Percentiles rank a stretch among this genome's conserved stretches.
Evolutionary conservation across 2,113 vertebrate genomes (phyloP).

Genomic region (Channa argus): DNA sequence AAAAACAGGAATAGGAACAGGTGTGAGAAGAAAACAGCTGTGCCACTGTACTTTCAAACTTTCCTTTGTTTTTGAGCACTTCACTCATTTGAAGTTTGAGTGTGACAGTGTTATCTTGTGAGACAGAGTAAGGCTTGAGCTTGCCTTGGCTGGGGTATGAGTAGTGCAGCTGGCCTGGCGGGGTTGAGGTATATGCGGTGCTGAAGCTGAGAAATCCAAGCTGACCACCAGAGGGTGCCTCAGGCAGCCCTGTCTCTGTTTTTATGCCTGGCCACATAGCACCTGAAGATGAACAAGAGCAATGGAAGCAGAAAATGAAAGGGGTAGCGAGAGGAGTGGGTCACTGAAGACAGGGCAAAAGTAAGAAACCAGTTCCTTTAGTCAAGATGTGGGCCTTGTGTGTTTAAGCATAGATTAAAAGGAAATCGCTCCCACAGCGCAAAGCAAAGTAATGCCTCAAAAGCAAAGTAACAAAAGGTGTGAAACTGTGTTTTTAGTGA

Average conservation of each 20-base stretch:
- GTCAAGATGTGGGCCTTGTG: conserved; percentile 47
- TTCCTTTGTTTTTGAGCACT: neutral
- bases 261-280: conserved; percentile 99
- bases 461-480: conserved; percentile 47
- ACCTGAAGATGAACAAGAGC: conserved; percentile 85
- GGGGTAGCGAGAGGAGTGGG: conserved; percentile 30
- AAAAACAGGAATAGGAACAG: neutral
- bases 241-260: conserved; percentile 96
- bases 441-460: conserved; percentile 51
- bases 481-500: conserved; percentile 55
- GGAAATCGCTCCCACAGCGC: conserved; percentile 42
- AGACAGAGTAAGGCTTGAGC: conserved; percentile 61
- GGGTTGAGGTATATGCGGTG: conserved; percentile 94
- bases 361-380: conserved; percentile 37
- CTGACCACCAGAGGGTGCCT: conserved; percentile 95
- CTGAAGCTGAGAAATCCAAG: conserved; percentile 98
- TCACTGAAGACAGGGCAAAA: conserved; percentile 17
- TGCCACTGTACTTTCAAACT: conserved; percentile 10
- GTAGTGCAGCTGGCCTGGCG: conserved; percentile 94
- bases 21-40: conserved; percentile 16
- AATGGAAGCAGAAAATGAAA: conserved; percentile 69
- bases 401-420: conserved; percentile 50
- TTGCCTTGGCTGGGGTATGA: conserved; percentile 98
- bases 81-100: conserved; percentile 21
- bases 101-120: conserved; percentile 39